Evolutionary conservation across 2,888 invertebrate genomes (phyloP).

Genomic region (Perithous albicinctus): DNA sequence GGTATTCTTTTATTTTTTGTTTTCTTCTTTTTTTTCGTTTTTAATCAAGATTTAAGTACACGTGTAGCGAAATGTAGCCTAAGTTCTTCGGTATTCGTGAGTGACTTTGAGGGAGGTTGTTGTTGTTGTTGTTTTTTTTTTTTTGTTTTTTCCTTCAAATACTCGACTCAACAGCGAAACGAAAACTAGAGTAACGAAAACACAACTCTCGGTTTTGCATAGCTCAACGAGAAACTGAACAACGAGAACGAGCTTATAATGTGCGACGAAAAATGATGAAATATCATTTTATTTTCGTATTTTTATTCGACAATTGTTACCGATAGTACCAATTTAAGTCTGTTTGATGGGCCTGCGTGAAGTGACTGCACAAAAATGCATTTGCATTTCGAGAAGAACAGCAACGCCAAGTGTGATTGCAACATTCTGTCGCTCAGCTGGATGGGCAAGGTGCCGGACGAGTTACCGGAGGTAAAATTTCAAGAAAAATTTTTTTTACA

Average conservation of each 20-base stretch:
- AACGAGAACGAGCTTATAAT: conserved; percentile 28
- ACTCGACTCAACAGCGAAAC: neutral
- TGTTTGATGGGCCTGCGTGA: conserved; percentile 68
- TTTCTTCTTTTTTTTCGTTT: conserved; percentile 1
- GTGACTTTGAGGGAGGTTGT: neutral
- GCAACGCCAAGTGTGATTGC: conserved; percentile 97
- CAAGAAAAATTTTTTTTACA: neutral
- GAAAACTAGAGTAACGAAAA: neutral
- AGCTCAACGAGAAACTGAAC: conserved; percentile 17
- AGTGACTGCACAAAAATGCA: conserved; percentile 89
- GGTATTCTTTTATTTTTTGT: conserved; percentile 9
- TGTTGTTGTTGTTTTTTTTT: too few relatives aligned
- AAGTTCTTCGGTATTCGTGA: conserved; percentile 10
- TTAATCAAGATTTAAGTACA: conserved; percentile 28
- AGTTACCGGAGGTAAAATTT: conserved; percentile 93
- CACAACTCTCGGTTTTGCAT: neutral
- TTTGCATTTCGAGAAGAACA: conserved; percentile 97
- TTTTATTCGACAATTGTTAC: neutral
- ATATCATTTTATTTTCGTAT: neutral
- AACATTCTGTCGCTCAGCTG: conserved; percentile 97
- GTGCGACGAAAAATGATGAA: neutral
- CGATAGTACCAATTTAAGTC: conserved; percentile 39
- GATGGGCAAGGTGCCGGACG: conserved; percentile 99
- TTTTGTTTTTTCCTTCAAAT: too few relatives aligned
- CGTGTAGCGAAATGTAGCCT: conserved; percentile 35